Evolutionary conservation across 2,113 vertebrate genomes (phyloP), one percentile per base, ranked within the genome.

Genomic region (Petromus typicus): DNA sequence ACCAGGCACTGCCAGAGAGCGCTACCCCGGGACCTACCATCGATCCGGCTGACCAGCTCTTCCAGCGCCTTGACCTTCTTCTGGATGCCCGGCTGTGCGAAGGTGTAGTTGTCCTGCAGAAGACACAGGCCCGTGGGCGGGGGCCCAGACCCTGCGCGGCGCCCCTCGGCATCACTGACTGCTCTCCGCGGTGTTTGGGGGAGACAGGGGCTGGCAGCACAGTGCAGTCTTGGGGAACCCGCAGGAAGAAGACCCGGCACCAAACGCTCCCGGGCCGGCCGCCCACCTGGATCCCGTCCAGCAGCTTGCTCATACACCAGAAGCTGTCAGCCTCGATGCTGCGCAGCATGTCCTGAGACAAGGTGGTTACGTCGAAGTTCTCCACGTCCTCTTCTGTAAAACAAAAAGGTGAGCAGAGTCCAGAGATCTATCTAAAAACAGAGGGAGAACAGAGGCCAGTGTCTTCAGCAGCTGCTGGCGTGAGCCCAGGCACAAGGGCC

Each of bases 281-380:
- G 48, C 98, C 96, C 96, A 99, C 99, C 99, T 99, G 99, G 59
- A 99, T 99, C 66, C 99, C 99, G 18, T 99, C 99, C 96, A 99
- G 98, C 95, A 99, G 98, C 88, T 99, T 99, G 99, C 99, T 99
- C 99, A 99, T 99, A 97, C 99, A 99, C 99, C 99, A 99, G 97
- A 99, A 99, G 96, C 99, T 99, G 94, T 99, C 99, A 0, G 99
- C 99, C 89, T 99, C 99, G 0, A 99, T 99, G 99, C 99, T 99
- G 64, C 99, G 98, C 86, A 99, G 98, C 66, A 99, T 98, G 75
- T 99, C 99, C 98, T 99, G 98, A 12, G 99, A 99, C 96, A 99
- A 98, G 48, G 98, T 99, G 0, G 98, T 98, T 96, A 99, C 99
- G 0, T 99, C 99, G 17, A 99, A 99, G 98, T 99, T 99, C 97